A percentile compares a stretch with the other conserved stretches of the same genome.
phyloP scores from a whole-genome alignment of 2,113 vertebrate genomes.

The Mastomys natalensis region DNA sequence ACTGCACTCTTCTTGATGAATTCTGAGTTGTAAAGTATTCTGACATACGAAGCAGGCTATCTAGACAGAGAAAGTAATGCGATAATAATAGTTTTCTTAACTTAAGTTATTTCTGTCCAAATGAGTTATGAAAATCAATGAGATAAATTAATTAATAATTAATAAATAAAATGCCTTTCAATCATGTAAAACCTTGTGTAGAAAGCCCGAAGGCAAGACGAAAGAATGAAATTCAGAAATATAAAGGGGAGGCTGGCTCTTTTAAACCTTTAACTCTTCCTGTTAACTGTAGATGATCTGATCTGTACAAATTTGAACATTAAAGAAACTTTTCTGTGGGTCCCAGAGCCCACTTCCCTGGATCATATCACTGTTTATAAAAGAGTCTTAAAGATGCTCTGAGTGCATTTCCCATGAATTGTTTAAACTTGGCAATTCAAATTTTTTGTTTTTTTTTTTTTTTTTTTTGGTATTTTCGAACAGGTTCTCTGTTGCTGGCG shows the following conservation, averaged over 20 bases:
- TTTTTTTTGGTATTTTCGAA: too few relatives aligned
- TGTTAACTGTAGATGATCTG: neutral
- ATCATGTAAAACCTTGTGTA: neutral
- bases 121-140: neutral
- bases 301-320: neutral
- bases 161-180: neutral
- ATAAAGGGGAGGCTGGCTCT: neutral
- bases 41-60: slow-evolving; percentile 12
- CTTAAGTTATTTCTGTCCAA: neutral
- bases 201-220: neutral
- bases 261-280: neutral
- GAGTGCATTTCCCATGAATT: neutral
- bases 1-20: neutral
- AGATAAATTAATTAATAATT: neutral
- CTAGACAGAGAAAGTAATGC: neutral
- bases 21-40: neutral
- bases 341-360: neutral
- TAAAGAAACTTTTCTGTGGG: neutral
- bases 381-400: neutral
- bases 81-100: neutral
- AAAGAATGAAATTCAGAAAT: neutral
- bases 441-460: too few relatives aligned
- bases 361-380: neutral
- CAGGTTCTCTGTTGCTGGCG: too few relatives aligned
- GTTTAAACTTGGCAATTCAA: too few relatives aligned